Evolutionary conservation across 2,888 invertebrate genomes (phyloP).

Genomic region (Margaritifera margaritifera): DNA sequence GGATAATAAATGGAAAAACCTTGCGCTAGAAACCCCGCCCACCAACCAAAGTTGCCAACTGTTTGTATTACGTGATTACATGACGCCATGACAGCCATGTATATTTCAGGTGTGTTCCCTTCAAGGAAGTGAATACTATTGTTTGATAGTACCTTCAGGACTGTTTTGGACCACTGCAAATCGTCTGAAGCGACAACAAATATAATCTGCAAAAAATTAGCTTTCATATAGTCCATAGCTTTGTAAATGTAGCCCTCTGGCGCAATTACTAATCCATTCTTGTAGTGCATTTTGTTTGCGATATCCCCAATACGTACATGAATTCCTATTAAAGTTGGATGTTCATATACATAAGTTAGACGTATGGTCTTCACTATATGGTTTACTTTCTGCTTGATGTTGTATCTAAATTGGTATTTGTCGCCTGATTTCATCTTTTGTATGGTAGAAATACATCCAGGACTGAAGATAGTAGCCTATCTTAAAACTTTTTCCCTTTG

Average conservation of each 20-base stretch:
- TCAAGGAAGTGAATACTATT: too few relatives aligned
- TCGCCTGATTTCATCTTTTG: constrained; percentile 13
- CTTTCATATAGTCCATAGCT: constrained; percentile 7
- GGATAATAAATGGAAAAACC: constrained; percentile 24
- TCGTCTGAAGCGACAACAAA: constrained; percentile 27
- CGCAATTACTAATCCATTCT: too few relatives aligned
- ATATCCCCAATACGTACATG: too few relatives aligned
- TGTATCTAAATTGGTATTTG: constrained; percentile 19
- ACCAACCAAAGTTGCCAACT: constrained; percentile 32
- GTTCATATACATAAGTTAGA: constrained; percentile 4
- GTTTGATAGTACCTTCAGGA: too few relatives aligned
- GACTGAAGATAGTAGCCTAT: constrained; percentile 34
- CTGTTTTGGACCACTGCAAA: too few relatives aligned
- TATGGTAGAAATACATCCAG: constrained; percentile 29
- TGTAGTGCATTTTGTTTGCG: too few relatives aligned
- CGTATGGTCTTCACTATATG: constrained; percentile 6
- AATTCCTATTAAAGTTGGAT: constrained; percentile 14
- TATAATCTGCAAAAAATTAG: constrained; percentile 11
- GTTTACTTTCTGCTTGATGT: constrained; percentile 2
- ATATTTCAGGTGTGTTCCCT: constrained; percentile 5
- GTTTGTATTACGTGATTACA: constrained; percentile 30
- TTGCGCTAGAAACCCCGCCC: constrained; percentile 27
- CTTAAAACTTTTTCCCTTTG: constrained; percentile 18
- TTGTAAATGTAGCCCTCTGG: too few relatives aligned
- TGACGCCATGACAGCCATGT: constrained; percentile 21